These are phyloP conservation scores for Arrhopalites spinosus DNA, from an alignment of 2,888 invertebrate genomes.

Conservation along the genomic window DNA sequence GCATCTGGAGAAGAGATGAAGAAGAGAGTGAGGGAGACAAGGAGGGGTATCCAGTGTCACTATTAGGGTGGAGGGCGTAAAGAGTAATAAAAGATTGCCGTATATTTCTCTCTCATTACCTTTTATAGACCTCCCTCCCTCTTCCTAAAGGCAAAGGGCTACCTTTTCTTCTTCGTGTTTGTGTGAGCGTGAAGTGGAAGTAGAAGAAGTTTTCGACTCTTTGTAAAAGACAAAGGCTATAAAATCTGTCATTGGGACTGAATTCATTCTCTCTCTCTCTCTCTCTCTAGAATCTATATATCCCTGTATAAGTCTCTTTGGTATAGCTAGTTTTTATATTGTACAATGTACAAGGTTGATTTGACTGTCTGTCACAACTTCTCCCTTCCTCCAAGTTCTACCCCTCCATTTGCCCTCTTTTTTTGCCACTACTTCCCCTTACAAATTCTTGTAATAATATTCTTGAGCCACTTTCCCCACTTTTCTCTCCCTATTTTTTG, in stretches of 20 bases:
- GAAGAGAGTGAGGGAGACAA: not conserved
- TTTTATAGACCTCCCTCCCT: not conserved
- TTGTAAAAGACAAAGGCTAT: not conserved
- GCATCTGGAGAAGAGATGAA: too few relatives aligned
- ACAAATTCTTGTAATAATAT: too few relatives aligned
- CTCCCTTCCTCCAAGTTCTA: not conserved
- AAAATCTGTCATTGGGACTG: not conserved
- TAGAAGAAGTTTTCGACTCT: not conserved
- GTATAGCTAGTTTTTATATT: not conserved
- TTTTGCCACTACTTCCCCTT: not conserved
- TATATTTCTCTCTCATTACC: conserved; percentile 2
- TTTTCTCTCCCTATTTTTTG: too few relatives aligned
- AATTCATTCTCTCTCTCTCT: not conserved
- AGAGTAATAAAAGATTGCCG: too few relatives aligned
- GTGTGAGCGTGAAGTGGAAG: not conserved
- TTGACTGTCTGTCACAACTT: conserved; percentile 19
- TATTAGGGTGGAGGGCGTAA: too few relatives aligned
- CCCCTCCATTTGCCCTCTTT: not conserved
- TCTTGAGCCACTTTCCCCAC: too few relatives aligned
- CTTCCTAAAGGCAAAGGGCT: not conserved
- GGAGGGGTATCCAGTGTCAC: too few relatives aligned
- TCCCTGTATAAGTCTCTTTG: not conserved
- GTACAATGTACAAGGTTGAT: not conserved
- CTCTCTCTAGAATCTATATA: too few relatives aligned
- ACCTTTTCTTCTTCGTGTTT: not conserved